These are phyloP conservation scores for Steinernema hermaphroditum DNA, from an alignment of 2,888 invertebrate genomes.

Conservation along the genomic window DNA sequence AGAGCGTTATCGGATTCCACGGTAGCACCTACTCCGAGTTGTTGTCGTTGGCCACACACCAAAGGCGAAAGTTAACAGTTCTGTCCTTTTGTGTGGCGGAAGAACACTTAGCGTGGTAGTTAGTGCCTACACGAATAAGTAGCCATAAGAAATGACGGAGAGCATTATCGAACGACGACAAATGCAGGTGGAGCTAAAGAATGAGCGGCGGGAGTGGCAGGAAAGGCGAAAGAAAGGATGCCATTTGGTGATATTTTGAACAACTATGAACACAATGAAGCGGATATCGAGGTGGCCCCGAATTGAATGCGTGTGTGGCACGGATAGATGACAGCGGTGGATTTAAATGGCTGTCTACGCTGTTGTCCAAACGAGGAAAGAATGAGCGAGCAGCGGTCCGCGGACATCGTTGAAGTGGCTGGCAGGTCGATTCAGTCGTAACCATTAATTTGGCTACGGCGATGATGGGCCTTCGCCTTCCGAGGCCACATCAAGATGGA, in stretches of 20 bases:
- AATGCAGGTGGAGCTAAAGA: neutral
- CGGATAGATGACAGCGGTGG: conserved; percentile 14
- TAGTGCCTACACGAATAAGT: neutral
- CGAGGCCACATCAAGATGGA: neutral
- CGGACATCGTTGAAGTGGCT: conserved; percentile 1
- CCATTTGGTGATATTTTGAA: conserved; percentile 11
- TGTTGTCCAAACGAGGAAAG: neutral
- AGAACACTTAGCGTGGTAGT: too few relatives aligned
- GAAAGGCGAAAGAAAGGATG: conserved; percentile 8
- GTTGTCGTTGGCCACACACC: too few relatives aligned
- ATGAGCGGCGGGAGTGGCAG: neutral
- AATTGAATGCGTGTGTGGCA: neutral
- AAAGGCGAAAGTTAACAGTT: too few relatives aligned
- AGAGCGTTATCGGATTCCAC: neutral
- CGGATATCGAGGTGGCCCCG: neutral
- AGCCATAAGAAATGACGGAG: neutral
- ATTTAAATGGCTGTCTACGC: neutral
- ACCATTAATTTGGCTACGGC: conserved; percentile 6
- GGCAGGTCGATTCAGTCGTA: neutral
- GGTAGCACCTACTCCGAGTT: too few relatives aligned
- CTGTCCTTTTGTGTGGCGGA: too few relatives aligned
- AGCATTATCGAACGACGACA: conserved; percentile 13
- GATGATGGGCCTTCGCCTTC: neutral
- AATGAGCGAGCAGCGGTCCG: conserved; percentile 12
- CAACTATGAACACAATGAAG: conserved; percentile 1